Evolutionary conservation across 2,888 invertebrate genomes (phyloP).

Genomic region (Augiades crinisus): DNA sequence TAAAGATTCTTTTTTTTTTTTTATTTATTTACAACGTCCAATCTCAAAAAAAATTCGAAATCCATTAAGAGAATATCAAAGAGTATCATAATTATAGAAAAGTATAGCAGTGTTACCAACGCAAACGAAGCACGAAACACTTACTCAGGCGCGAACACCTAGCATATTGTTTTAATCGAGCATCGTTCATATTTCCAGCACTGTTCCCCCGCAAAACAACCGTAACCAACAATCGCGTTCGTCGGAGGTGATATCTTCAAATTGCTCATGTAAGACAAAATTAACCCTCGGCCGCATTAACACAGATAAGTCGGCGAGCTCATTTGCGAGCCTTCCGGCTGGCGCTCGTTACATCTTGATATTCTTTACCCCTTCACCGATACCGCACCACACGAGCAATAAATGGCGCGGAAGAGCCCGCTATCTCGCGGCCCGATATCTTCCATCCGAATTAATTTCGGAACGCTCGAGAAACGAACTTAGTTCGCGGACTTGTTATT

Average conservation of each 20-base stretch:
- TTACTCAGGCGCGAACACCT: too few relatives aligned
- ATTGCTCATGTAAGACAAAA: slow-evolving; percentile 80
- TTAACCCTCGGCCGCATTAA: slow-evolving; percentile 80
- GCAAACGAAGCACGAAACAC: too few relatives aligned
- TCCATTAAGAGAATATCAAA: too few relatives aligned
- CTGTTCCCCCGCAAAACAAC: slow-evolving; percentile 1
- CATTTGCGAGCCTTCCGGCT: slow-evolving; percentile 81
- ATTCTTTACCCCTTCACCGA: slow-evolving; percentile 80
- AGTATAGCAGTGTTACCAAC: too few relatives aligned
- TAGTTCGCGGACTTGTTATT: slow-evolving; percentile 79
- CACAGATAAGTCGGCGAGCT: slow-evolving; percentile 79
- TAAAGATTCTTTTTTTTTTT: background rate
- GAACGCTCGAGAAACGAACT: slow-evolving; percentile 73
- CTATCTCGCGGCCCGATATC: slow-evolving; percentile 78
- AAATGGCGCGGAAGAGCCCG: slow-evolving; percentile 79
- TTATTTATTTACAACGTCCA: background rate
- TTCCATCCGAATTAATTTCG: slow-evolving; percentile 81
- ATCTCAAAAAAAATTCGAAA: too few relatives aligned
- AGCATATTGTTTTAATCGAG: too few relatives aligned
- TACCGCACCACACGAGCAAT: slow-evolving; percentile 79
- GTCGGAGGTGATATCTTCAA: slow-evolving; percentile 65
- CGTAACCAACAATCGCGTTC: slow-evolving; percentile 56
- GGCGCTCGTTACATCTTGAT: slow-evolving; percentile 79
- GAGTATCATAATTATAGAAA: too few relatives aligned
- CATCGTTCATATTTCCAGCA: background rate